Evolutionary conservation across 2,797 vertebrate species (phyloP), one percentile per base, ranked within the genome.

Genomic region (Eospalax fontanierii): DNA sequence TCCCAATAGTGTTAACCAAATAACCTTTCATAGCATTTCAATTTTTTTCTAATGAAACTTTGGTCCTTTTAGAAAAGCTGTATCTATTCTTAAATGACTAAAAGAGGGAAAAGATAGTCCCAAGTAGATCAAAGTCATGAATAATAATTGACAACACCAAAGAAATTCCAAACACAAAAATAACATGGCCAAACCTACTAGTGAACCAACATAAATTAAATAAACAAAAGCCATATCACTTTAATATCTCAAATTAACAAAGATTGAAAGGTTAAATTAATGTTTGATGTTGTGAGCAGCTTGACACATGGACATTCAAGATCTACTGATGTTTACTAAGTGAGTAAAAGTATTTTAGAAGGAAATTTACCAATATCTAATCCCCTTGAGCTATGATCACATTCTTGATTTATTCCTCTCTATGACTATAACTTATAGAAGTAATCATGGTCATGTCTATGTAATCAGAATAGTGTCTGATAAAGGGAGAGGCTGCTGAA

Each of bases 171-270:
- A n/a, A 63, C 15, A 66, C 8, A 35, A 79, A 85, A 80, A 26
- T 50, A 89, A 80, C 28, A 92, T 7, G 11, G 35, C 43, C 26
- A 85, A 80, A 87, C 54, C 87, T 33, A 91, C 50, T 54, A 68
- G 50, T 68, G 38, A 85, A 50, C 35, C 24, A 54, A 2, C 28
- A 54, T 50, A 15, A 89, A 50, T 50, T 50, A 95, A 89, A 84
- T 40, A 92, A 73, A 71, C 26, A 50, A 65, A 54, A 63, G 57
- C 18, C 46, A 50, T 11, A 50, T 50, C 46, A 66, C 61, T 88
- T 89, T 78, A 57, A 50, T n/a, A 84, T 83, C 57, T 70, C 63
- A 89, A 89, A 38, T 38, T 83, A 35, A 26, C 79, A 66, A 84
- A 78, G 38, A 89, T 43, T 59, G 40, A 61, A 81, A 43, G 21